phyloP scores from a whole-genome alignment of 30 jellyfish, hydroid and myxozoan species.

The Aurelia sp. region DNA sequence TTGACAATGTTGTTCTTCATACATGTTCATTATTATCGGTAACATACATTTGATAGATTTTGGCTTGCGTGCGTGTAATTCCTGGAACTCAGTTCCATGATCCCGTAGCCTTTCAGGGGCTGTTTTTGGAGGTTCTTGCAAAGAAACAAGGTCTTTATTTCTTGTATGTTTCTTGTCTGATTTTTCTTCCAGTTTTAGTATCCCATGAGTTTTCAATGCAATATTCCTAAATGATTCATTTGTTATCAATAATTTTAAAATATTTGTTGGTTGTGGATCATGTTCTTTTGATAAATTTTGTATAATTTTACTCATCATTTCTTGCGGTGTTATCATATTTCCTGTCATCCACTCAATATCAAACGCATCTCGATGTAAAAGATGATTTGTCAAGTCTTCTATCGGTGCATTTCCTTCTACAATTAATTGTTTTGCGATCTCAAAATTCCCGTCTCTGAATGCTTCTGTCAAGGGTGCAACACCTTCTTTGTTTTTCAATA shows the following conservation, averaged over 20 bases:
- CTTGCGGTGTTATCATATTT: conserved; percentile 26
- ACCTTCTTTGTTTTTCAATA: conserved; percentile 28
- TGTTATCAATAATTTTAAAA: conserved; percentile 42
- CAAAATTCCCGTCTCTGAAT: conserved; percentile 51
- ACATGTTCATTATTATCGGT: conserved; percentile 71
- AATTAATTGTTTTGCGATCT: conserved; percentile 47
- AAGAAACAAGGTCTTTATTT: not conserved
- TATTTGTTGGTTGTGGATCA: conserved; percentile 57
- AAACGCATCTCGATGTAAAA: conserved; percentile 23
- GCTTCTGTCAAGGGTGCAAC: conserved; percentile 60
- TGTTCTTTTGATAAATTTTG: conserved; percentile 24
- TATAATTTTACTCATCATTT: conserved; percentile 33
- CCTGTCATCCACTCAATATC: conserved; percentile 30
- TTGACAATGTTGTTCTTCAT: conserved; percentile 61
- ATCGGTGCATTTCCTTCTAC: conserved; percentile 50
- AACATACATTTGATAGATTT: conserved; percentile 73
- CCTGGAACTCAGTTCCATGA: not conserved
- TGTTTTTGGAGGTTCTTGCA: conserved; percentile 27
- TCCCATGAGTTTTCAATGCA: conserved; percentile 27
- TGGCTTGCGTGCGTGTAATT: not conserved
- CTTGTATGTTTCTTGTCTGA: not conserved
- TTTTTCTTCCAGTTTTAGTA: conserved; percentile 13
- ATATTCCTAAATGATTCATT: conserved; percentile 59
- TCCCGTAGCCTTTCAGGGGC: conserved; percentile 17
- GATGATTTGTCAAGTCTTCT: conserved; percentile 40